Evolutionary conservation across 2,888 invertebrate genomes (phyloP).

Genomic region (Melipona bicolor): DNA sequence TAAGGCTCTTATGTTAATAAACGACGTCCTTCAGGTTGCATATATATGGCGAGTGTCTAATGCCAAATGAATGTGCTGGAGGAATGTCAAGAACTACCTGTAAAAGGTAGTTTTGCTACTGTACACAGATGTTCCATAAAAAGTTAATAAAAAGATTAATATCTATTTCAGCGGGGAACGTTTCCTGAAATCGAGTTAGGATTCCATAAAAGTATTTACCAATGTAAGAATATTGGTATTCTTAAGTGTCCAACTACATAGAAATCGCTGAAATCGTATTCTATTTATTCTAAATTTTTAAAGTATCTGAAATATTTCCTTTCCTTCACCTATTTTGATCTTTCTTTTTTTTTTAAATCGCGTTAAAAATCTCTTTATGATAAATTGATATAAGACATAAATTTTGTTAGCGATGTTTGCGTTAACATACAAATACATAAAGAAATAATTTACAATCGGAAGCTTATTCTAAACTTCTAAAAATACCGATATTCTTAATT

Average conservation of each 20-base stretch:
- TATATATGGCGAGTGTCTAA: constrained; percentile 93
- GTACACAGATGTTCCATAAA: constrained; percentile 6
- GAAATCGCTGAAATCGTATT: too few relatives aligned
- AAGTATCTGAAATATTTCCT: too few relatives aligned
- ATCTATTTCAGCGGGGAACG: neutral
- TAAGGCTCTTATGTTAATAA: constrained; percentile 65
- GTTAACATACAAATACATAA: too few relatives aligned
- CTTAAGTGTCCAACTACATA: neutral
- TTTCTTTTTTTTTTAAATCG: too few relatives aligned
- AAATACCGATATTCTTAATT: neutral
- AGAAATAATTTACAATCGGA: too few relatives aligned
- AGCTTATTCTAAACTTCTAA: neutral
- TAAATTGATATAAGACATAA: too few relatives aligned
- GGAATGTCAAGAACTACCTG: constrained; percentile 88
- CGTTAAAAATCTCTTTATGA: too few relatives aligned
- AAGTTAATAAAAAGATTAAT: neutral
- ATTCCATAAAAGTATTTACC: neutral
- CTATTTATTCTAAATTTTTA: too few relatives aligned
- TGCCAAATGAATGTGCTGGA: constrained; percentile 92
- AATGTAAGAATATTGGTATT: neutral
- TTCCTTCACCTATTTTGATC: too few relatives aligned
- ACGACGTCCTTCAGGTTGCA: constrained; percentile 85
- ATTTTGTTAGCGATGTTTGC: too few relatives aligned
- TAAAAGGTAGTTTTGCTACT: constrained; percentile 78
- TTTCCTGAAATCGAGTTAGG: neutral